Evolutionary conservation across 2,888 invertebrate species (phyloP).

Genomic region (Leptogaster cylindrica): DNA sequence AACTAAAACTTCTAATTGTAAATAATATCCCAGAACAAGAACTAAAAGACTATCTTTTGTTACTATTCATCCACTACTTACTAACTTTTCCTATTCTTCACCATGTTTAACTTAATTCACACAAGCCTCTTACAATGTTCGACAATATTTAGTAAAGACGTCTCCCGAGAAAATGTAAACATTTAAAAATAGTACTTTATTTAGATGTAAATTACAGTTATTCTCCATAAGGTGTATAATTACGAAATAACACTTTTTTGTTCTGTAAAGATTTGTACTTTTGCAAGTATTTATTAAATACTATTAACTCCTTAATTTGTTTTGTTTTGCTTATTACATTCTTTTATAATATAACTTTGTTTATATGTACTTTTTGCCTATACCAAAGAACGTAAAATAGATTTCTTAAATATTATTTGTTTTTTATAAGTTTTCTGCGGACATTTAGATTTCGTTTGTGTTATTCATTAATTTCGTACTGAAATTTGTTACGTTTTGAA

Average conservation of each 20-base stretch:
- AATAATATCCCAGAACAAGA: too few species aligned
- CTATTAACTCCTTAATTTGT: conserved; percentile 31
- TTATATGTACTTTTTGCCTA: conserved; percentile 39
- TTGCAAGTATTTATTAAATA: conserved; percentile 53
- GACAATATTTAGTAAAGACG: not conserved
- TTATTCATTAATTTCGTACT: conserved; percentile 12
- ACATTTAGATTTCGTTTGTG: too few species aligned
- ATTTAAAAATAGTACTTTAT: conserved; percentile 36
- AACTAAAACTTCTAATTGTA: too few species aligned
- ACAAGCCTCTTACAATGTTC: not conserved
- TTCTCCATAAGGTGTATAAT: conserved; percentile 26
- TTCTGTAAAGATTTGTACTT: conserved; percentile 57
- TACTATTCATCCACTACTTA: too few species aligned
- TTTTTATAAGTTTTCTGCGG: too few species aligned
- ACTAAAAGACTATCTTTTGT: too few species aligned
- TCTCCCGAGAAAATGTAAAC: conserved; percentile 25
- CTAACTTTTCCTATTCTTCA: too few species aligned
- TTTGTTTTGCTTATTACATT: conserved; percentile 31
- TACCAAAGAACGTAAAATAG: conserved; percentile 43
- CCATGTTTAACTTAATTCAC: conserved; percentile 11
- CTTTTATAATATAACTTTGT: conserved; percentile 19
- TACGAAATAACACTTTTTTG: conserved; percentile 38
- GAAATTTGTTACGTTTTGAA: not conserved
- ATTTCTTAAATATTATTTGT: conserved; percentile 27
- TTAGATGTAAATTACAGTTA: conserved; percentile 36